phyloP scores from a whole-genome alignment of 2,888 invertebrate genomes.

The Spisula solida region DNA sequence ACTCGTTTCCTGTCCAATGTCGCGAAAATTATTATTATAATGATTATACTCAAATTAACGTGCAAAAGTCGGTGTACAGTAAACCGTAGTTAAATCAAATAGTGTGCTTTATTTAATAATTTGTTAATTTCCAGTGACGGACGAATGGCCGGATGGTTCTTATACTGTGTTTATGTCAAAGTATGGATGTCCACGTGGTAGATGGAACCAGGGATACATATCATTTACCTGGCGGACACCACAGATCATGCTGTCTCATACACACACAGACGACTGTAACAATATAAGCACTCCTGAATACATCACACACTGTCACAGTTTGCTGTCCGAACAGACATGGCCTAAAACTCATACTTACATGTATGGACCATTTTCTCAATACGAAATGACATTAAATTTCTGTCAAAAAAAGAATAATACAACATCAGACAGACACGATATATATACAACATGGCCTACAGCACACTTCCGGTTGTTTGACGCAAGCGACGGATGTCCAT shows the following conservation, averaged over 20 bases:
- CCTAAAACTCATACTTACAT: not conserved
- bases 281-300: not conserved
- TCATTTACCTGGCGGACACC: not conserved
- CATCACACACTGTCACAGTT: not conserved
- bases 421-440: not conserved
- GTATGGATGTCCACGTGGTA: not conserved
- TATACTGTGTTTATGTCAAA: not conserved
- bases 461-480: not conserved
- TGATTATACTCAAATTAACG: no score
- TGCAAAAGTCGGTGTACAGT: no score
- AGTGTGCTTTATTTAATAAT: no score
- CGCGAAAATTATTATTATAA: no score
- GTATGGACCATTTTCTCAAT: slow-evolving; percentile 16
- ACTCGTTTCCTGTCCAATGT: no score
- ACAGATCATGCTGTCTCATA: not conserved
- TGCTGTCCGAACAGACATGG: not conserved
- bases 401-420: not conserved
- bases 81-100: no score
- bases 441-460: not conserved
- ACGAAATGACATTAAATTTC: not conserved
- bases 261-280: not conserved
- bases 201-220: not conserved
- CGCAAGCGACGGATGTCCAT: not conserved
- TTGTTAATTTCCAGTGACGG: not conserved
- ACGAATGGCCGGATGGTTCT: not conserved